A percentile compares a stretch with the other conserved stretches of the same genome.
These are phyloP conservation scores for rat (Rattus norvegicus) DNA, from an alignment of 2,113 vertebrate species.

Conservation along the genomic window GRCr8 NC_086031.1:46831501-46832000, in stretches of 20 bases:
- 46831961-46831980: not conserved
- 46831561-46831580: not conserved
- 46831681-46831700: not conserved
- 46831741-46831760: not conserved
- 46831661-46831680: not conserved
- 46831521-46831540: not conserved
- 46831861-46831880: not conserved
- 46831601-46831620: not conserved
- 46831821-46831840: not conserved
- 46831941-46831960: not conserved
- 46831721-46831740: not conserved
- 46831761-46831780: not conserved
- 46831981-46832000: not conserved
- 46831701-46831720: not conserved
- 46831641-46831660: not conserved
- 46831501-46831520: not conserved
- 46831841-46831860: not conserved
- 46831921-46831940: not conserved
- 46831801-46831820: fast-evolving
- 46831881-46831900: not conserved
- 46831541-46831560: not conserved
- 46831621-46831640: not conserved
- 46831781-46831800: not conserved
- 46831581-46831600: not conserved
- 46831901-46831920: not conserved